These are phyloP conservation scores for Cossypha heuglini DNA, from an alignment of 2,797 vertebrate genomes.

Conservation along the genomic window DNA sequence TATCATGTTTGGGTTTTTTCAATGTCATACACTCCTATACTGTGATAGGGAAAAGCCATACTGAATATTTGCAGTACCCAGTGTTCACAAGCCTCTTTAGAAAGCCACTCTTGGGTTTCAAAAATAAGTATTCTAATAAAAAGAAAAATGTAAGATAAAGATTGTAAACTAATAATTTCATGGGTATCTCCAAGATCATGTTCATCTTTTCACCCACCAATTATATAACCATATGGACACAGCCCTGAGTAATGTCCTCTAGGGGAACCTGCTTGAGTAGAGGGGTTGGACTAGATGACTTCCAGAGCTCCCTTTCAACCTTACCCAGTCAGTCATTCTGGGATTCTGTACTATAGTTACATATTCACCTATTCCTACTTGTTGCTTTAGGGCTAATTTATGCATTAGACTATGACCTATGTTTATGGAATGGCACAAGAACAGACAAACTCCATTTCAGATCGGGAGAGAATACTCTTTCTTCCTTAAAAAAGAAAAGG, in stretches of 20 bases:
- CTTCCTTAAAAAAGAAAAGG: not conserved
- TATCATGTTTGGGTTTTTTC: not conserved
- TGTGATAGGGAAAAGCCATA: not conserved
- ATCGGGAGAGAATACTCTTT: not conserved
- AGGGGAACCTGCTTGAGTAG: not conserved
- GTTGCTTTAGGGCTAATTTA: not conserved
- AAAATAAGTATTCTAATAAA: not conserved
- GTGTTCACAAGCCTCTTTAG: not conserved
- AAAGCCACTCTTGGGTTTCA: not conserved
- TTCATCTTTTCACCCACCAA: not conserved
- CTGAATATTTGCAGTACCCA: not conserved
- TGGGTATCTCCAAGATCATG: not conserved
- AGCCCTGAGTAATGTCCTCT: not conserved
- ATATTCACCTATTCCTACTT: not conserved
- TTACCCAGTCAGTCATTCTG: not conserved
- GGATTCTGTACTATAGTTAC: not conserved
- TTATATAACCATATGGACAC: not conserved
- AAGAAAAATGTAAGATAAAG: not conserved
- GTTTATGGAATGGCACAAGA: not conserved
- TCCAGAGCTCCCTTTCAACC: not conserved
- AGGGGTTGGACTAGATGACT: not conserved
- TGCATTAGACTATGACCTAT: not conserved
- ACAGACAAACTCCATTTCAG: not conserved
- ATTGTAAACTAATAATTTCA: not conserved
- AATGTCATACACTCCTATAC: not conserved